Evolutionary conservation across 2,113 vertebrate species (phyloP).

Genomic region (Quiscalus mexicanus): DNA sequence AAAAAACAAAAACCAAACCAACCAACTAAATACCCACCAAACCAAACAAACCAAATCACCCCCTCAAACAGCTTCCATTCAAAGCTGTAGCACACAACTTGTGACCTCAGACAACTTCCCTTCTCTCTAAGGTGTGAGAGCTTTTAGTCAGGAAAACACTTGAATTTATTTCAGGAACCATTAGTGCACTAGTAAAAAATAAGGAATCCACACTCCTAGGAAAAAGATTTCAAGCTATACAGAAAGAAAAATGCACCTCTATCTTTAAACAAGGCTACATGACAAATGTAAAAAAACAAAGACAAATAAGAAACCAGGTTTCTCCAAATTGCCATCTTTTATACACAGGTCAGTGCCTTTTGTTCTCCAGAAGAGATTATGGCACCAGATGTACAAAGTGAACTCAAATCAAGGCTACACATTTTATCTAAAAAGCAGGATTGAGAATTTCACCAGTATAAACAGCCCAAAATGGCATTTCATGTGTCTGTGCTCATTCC

Average conservation of each 20-base stretch:
- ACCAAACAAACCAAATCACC: rapidly evolving
- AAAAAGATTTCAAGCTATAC: not conserved
- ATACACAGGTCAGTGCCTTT: not conserved
- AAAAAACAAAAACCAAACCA: too few species aligned
- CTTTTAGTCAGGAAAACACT: not conserved
- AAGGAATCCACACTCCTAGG: too few species aligned
- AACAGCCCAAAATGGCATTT: not conserved
- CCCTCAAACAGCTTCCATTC: not conserved
- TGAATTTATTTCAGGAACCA: not conserved
- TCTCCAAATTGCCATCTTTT: not conserved
- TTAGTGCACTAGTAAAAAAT: not conserved
- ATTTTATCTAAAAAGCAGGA: not conserved
- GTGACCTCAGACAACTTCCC: not conserved
- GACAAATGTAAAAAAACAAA: not conserved
- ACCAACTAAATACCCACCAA: not conserved
- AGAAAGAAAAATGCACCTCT: not conserved
- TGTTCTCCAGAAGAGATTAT: not conserved
- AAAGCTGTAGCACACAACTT: rapidly evolving
- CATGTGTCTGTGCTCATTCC: not conserved
- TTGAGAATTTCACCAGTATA: not conserved
- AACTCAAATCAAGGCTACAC: not conserved
- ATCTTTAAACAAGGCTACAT: not conserved
- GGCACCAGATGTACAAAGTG: not conserved
- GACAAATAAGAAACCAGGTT: not conserved
- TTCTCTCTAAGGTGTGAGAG: not conserved